phyloP scores from a whole-genome alignment of 2,888 invertebrate species.

The Hypercompe scribonia region DNA sequence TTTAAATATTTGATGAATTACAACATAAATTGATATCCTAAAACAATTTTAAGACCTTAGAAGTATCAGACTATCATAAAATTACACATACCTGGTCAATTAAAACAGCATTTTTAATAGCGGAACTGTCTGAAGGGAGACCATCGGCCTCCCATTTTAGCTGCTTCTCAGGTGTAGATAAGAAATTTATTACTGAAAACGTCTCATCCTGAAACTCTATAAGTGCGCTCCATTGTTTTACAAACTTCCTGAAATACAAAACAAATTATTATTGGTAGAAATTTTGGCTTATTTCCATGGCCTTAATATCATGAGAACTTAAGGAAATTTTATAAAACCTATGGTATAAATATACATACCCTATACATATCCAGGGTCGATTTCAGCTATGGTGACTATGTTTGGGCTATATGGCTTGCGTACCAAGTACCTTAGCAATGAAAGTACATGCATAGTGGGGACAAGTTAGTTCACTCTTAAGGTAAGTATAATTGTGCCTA shows the following conservation, averaged over 20 bases:
- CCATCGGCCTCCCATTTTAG: slow-evolving; percentile 95
- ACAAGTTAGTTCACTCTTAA: no score
- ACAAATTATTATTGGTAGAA: neutral
- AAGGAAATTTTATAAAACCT: no score
- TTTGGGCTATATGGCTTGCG: no score
- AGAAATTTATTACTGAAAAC: slow-evolving; percentile 77
- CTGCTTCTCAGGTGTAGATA: slow-evolving; percentile 87
- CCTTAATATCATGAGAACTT: no score
- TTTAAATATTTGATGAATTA: neutral
- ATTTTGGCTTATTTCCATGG: neutral
- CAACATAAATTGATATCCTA: neutral
- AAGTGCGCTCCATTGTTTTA: slow-evolving; percentile 81
- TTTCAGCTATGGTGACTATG: no score
- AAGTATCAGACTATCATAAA: neutral
- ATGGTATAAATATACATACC: no score
- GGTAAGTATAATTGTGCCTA: neutral
- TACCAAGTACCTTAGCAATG: no score
- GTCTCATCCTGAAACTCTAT: slow-evolving; percentile 73
- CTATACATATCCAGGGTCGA: no score
- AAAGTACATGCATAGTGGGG: no score
- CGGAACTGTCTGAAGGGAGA: slow-evolving; percentile 91
- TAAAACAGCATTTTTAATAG: slow-evolving; percentile 93
- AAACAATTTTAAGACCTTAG: neutral
- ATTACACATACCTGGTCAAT: slow-evolving; percentile 88
- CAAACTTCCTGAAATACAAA: slow-evolving; percentile 67